Evolutionary conservation across 2,113 vertebrate species (phyloP).

Genomic region (Gnathonemus longibarbis): DNA sequence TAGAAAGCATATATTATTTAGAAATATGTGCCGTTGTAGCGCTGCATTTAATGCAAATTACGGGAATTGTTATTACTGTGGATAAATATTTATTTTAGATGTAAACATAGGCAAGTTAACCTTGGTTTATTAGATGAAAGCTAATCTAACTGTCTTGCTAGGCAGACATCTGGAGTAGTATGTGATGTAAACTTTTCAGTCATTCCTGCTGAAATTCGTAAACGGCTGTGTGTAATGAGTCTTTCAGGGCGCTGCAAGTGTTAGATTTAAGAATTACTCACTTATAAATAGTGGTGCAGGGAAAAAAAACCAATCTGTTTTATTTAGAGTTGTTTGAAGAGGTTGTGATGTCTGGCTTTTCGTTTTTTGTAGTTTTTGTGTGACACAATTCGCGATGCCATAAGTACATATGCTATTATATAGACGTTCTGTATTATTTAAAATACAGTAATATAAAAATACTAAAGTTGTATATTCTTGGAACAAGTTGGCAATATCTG

Average conservation of each 20-base stretch:
- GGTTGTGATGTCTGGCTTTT: background rate
- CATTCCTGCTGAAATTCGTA: background rate
- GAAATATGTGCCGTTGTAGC: background rate
- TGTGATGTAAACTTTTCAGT: background rate
- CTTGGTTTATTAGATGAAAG: conserved; percentile 5
- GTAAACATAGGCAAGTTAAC: background rate
- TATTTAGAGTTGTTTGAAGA: background rate
- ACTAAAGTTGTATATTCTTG: background rate
- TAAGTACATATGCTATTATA: background rate
- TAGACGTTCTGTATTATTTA: background rate
- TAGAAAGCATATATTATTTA: background rate
- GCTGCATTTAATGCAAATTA: background rate
- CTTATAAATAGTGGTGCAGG: background rate
- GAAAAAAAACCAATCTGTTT: background rate
- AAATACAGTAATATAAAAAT: background rate
- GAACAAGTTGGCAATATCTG: conserved; percentile 19
- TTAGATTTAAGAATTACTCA: background rate
- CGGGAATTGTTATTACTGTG: background rate
- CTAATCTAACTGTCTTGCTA: background rate
- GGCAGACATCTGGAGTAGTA: background rate
- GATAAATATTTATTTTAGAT: background rate
- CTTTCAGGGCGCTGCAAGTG: background rate
- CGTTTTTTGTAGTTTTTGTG: background rate
- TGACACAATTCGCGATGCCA: background rate
- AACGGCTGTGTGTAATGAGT: background rate